Evolutionary conservation across 1,140 invertebrate genomes (phyloP).

Genomic region (Drosophila hydei): DNA sequence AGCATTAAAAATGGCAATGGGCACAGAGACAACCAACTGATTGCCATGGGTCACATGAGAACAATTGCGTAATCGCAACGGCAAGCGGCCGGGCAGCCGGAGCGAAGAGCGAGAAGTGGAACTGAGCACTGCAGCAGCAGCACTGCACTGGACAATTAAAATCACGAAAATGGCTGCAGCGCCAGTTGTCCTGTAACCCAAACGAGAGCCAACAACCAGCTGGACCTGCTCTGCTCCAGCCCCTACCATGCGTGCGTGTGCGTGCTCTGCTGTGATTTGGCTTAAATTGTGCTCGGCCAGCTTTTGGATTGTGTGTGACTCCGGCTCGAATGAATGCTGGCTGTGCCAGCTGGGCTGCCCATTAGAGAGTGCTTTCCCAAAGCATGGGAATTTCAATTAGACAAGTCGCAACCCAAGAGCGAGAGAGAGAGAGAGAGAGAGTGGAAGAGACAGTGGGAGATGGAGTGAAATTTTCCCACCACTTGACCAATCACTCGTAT

Average conservation of each 20-base stretch:
- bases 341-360: conserved; percentile 38
- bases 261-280: conserved; percentile 53
- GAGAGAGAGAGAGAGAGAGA: conserved; percentile 6
- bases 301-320: conserved; percentile 17
- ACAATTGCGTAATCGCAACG: conserved; percentile 62
- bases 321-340: not conserved
- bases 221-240: not conserved
- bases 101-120: not conserved
- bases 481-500: conserved; percentile 34
- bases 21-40: conserved; percentile 15
- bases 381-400: conserved; percentile 61
- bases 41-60: conserved; percentile 72
- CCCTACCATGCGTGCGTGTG: conserved; percentile 23
- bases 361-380: conserved; percentile 36
- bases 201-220: conserved; percentile 1
- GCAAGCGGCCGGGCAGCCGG: not conserved
- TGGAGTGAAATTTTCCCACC: conserved; percentile 39
- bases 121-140: conserved; percentile 9
- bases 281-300: conserved; percentile 42
- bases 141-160: conserved; percentile 70
- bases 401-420: conserved; percentile 3
- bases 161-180: conserved; percentile 72
- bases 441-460: not conserved
- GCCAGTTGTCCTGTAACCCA: conserved; percentile 29
- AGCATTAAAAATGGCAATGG: conserved; percentile 71